phyloP scores from a whole-genome alignment of 1,140 invertebrate species.

The Daktulosphaira vitifoliae region DNA sequence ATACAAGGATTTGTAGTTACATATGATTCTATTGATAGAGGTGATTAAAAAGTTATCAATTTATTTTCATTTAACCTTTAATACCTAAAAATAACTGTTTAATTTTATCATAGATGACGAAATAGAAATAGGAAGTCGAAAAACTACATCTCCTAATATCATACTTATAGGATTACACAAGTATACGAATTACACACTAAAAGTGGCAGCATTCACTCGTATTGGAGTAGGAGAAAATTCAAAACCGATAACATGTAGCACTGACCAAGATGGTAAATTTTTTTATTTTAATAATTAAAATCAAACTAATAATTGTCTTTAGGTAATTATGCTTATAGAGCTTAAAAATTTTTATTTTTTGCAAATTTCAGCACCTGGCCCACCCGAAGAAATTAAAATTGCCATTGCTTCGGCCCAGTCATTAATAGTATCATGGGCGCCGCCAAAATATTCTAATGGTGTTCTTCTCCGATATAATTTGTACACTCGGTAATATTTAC shows the following conservation, averaged over 20 bases:
- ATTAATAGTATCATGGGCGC: conserved; percentile 69
- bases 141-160: conserved; percentile 58
- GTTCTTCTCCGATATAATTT: conserved; percentile 69
- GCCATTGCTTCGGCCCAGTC: conserved; percentile 64
- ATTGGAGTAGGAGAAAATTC: conserved; percentile 81
- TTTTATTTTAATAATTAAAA: neutral
- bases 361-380: conserved; percentile 62
- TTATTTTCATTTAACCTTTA: neutral
- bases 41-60: conserved; percentile 26
- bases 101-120: conserved; percentile 11
- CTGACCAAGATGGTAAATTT: conserved; percentile 75
- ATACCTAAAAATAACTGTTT: neutral
- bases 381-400: conserved; percentile 65
- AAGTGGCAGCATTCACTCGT: conserved; percentile 75
- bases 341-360: too few species aligned
- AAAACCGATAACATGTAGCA: conserved; percentile 73
- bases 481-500: conserved; percentile 52
- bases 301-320: too few species aligned
- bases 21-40: conserved; percentile 52
- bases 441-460: conserved; percentile 67
- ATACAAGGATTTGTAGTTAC: conserved; percentile 73
- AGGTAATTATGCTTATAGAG: too few species aligned
- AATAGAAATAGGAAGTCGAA: conserved; percentile 43
- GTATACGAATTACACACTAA: conserved; percentile 90
- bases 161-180: conserved; percentile 62